A percentile compares a stretch with the other conserved stretches of the same genome.
Evolutionary conservation across 2,113 vertebrate genomes (phyloP).

Genomic region (Onychostruthus taczanowskii): DNA sequence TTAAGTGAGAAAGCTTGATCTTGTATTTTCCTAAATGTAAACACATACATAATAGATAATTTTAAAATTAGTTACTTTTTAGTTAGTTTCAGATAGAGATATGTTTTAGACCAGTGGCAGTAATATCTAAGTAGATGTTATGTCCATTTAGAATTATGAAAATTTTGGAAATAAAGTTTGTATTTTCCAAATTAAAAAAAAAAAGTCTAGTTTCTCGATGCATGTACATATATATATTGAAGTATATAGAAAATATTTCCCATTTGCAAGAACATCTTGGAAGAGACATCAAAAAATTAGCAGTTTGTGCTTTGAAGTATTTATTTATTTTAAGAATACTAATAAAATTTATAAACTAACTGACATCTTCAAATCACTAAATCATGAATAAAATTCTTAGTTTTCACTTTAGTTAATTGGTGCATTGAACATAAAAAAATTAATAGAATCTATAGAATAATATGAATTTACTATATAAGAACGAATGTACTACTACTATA

Average conservation of each 20-base stretch:
- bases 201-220: background rate
- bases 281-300: background rate
- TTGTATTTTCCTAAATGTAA: background rate
- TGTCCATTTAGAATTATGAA: background rate
- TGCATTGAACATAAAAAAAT: background rate
- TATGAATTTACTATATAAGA: background rate
- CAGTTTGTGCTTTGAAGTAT: background rate
- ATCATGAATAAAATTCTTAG: background rate
- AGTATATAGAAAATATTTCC: background rate
- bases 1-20: background rate
- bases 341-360: background rate
- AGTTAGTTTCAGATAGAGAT: background rate
- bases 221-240: background rate
- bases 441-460: background rate
- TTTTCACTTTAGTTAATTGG: background rate
- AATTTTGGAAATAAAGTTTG: background rate
- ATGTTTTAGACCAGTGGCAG: background rate
- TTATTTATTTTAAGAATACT: background rate
- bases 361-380: background rate
- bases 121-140: background rate
- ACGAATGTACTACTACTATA: background rate
- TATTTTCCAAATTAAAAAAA: background rate
- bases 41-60: background rate
- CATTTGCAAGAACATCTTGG: background rate
- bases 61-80: background rate